Evolutionary conservation across 2,113 vertebrate species (phyloP), one percentile per base, ranked within the genome.

Genomic region (Microcebus jonahi): DNA sequence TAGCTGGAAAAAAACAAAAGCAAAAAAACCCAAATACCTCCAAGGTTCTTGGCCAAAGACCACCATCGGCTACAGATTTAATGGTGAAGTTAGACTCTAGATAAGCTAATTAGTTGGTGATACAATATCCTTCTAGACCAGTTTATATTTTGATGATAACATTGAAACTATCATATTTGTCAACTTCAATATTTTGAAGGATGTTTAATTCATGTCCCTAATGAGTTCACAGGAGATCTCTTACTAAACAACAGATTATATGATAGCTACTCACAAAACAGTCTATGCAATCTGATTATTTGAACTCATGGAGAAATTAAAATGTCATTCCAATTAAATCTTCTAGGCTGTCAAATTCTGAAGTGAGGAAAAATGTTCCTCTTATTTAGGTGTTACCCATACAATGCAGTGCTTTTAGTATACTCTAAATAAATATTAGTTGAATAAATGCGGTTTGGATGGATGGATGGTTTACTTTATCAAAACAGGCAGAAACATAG

Each of bases 241-340:
- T 94, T 39, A 79, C 88, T 31, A 80, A 88, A 81, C 42, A 86
- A 90, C 20, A 84, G 59, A 96, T 92, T 86, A 73, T 91, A 71
- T 81, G 39, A 81, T 21, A 77, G 21, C 31, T 77, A 21, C 42
- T 96, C 82, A 94, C 45, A 94, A 92, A 93, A 70, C 34, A 81
- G 73, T 88, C 20, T 31, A 85, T 91, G 48, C 0, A 73, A 93
- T 95, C 31, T 59, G 42, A 82, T 68, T 91, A 25, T 15, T 86
- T 79, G 48, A 83, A 89, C 34, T 91, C 59, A 90, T 6, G 2
- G 53, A 94, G 50, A 90, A 84, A 91, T 93, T 39, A 59, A 85
- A 96, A 94, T 82, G 18, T 86, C 55, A 93, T 75, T 65, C 36
- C 63, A 94, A 92, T 89, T 96, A 87, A 68, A 55, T 75, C 29